Evolutionary conservation across 2,113 vertebrate species (phyloP), one percentile per base, ranked within the genome.

Genomic region (Peromyscus californicus): DNA sequence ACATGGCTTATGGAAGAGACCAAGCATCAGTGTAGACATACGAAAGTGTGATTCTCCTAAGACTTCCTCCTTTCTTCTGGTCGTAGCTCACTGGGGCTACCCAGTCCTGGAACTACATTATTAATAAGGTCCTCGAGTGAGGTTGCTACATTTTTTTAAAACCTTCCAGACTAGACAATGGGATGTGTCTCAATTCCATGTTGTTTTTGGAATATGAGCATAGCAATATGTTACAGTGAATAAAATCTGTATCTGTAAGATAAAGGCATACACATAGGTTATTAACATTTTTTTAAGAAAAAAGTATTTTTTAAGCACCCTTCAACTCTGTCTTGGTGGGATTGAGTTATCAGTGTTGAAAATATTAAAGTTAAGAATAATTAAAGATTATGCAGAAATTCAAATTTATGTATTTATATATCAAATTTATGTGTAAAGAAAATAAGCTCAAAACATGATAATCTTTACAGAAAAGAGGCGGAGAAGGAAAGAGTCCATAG

Each of bases 351-450:
- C 79, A 85, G 93, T 96, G 45, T 92, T 90, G 72, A 76, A 80
- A 88, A 74, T 91, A 84, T 7, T 42, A 39, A 29, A 63, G 54
- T 93, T 51, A 75, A 70, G 16, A 96, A 67, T 33, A 86, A 85
- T 54, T 54, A 39, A 91, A 70, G 19, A n/a, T 78, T 74, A 79
- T 92, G 69, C 17, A 93, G 36, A 95, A 97, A 87, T 95, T 63
- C 2, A 51, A 51, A 51, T 51, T 51, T 51, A 51, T 51, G 51
- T 51, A 51, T 51, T 51, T 51, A 51, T 11, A 51, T 51, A 54
- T 87, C 61, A 48, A 91, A 26, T 75, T 61, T 90, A 80, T 80
- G 2, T 85, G 31, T 63, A 65, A 94, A 87, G 84, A 90, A 92
- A 96, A 96, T 70, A 91, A 82, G 8, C 16, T 48, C 78, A 33